Evolutionary conservation across 1,140 invertebrate genomes (phyloP).

Genomic region (Elymnias hypermnestra): DNA sequence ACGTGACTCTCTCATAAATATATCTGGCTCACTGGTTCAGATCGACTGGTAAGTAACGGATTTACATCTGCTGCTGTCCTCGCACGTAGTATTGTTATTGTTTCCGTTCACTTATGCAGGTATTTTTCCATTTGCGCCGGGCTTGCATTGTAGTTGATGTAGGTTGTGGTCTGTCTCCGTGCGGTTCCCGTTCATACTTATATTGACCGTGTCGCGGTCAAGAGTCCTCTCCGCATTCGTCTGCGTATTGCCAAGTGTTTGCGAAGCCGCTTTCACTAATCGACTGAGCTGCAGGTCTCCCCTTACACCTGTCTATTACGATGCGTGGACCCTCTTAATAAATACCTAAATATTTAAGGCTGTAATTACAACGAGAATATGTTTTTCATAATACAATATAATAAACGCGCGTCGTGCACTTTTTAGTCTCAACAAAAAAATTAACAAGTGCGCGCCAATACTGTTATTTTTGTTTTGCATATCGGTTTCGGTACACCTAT

Average conservation of each 20-base stretch:
- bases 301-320: conserved; percentile 38
- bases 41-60: conserved; percentile 39
- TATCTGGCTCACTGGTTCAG: conserved; percentile 37
- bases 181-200: conserved; percentile 29
- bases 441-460: conserved; percentile 46
- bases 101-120: conserved; percentile 41
- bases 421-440: conserved; percentile 40
- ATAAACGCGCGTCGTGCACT: conserved; percentile 41
- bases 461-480: conserved; percentile 61
- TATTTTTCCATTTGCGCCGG: conserved; percentile 49
- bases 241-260: conserved; percentile 26
- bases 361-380: conserved; percentile 48
- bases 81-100: conserved; percentile 44
- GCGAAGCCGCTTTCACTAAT: conserved; percentile 28
- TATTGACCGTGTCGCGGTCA: conserved; percentile 37
- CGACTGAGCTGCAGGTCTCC: conserved; percentile 22
- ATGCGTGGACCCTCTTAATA: conserved; percentile 38
- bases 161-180: conserved; percentile 41
- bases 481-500: conserved; percentile 49
- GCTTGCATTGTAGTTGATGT: conserved; percentile 36
- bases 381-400: conserved; percentile 50
- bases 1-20: conserved; percentile 38
- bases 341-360: conserved; percentile 51
- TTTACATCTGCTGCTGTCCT: conserved; percentile 27
- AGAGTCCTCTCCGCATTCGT: conserved; percentile 31